Base-by-base conservation (phyloP, 2,888 invertebrate species). In the Pyrrhosoma nymphula region DNA sequence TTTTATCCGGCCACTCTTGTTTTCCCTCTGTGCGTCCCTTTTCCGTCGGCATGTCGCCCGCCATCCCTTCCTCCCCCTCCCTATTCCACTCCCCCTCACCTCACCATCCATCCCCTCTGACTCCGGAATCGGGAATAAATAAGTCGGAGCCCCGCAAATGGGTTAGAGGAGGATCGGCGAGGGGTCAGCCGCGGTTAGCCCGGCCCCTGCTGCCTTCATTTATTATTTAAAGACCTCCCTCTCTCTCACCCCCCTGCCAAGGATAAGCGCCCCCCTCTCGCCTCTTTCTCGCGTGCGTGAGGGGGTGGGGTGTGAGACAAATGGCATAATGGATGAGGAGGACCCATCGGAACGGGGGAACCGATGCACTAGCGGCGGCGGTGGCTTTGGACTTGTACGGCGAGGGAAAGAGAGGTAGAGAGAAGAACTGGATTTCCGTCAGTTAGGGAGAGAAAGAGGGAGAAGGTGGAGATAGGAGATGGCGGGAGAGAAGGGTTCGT, bases 301-400 rank as follows among this genome's bases (percentile, higher is more conserved):
- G n/a, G 69, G 69, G 56, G 60, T 63, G 47, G 39, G n/a, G 90
- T 56, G 63, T 39, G 93, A 69, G 93, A 93, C 93, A 93, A 93
- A 93, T 69, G 93, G 93, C 69, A 93, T 93, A 75, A 93, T 93
- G 93, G 93, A 93, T 91, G 91, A 91, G 91, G 63, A 91, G 91
- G 63, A 39, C 39, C 91, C 35, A 39, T 63, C 39, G 91, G 60
- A 47, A 35, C 60, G 39, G 93, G 47, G 47, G 47, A 69, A 75
- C 47, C 91, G 35, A 55, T 69, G 91, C 63, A 39, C 60, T 60
- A 39, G 63, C 63, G 91, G 91, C 60, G 63, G 91, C 63, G 91
- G 91, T 91, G 35, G 39, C 63, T 23, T 39, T 35, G 35, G 82
- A 35, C 82, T 82, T 82, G 82, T 26, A 82, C 82, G 35, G 82